Evolutionary conservation across 1,140 invertebrate genomes (phyloP), one percentile per base, ranked within the genome.

Genomic region (Aradophagus sp.): DNA sequence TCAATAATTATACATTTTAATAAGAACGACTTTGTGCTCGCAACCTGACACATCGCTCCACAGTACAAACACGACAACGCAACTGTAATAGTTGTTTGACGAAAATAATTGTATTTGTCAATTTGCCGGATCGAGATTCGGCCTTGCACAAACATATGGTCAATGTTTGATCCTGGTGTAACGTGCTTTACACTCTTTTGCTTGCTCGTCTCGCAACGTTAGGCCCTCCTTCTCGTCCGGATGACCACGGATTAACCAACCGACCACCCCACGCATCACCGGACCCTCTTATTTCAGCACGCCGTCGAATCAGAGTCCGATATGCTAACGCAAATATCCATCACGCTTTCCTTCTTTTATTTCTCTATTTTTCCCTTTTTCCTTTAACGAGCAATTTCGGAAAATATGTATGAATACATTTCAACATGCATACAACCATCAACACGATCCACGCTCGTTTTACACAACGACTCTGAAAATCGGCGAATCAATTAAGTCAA

Each of bases 111-210:
- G 35, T 56, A 39, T 66, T 66, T 66, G 62, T 32, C 11, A 44
- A 66, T 42, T 66, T 56, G n/a, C n/a, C 11, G 5, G 5, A 36
- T 55, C 42, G 16, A 26, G 26, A 41, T 44, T 56, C 61, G 69
- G 69, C 81, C 78, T 81, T 78, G 71, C 73, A 55, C 68, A 65
- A 76, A 76, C 82, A 85, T 85, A 85, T 82, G 63, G 81, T 79
- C 80, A 78, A 77, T 85, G 81, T 85, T 85, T 85, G 77, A 77
- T 71, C 79, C 74, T 73, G 67, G 71, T 72, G 71, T 78, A 78
- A 77, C 66, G 65, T 73, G 79, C 73, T 81, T 83, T 74, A 82
- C 78, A 78, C 77, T 80, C 76, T 75, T 77, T 73, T 77, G 77
- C 53, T 74, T 77, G 66, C 73, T 75, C 65, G 63, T 56, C 65